phyloP scores from a whole-genome alignment of 1,140 invertebrate species.

The Lepidurus packardi region DNA sequence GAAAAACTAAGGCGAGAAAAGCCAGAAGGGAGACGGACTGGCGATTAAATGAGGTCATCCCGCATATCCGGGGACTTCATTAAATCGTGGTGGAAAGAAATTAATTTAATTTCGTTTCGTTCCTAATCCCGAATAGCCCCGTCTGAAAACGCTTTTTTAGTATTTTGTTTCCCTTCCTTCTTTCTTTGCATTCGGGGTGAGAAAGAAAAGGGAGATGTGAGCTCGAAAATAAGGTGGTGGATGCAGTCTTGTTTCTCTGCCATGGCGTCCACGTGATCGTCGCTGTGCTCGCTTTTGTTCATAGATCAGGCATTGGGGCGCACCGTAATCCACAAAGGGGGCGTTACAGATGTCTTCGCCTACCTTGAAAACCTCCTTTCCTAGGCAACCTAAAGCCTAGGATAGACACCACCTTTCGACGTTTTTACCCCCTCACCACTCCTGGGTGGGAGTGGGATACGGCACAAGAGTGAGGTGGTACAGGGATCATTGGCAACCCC shows the following conservation, averaged over 20 bases:
- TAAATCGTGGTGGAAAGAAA: not conserved
- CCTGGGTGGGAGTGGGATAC: not conserved
- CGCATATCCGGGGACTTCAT: conserved; percentile 8
- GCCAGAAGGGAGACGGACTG: conserved; percentile 3
- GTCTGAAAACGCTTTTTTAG: no score
- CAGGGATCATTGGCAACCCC: not conserved
- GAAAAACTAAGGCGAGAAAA: conserved; percentile 15
- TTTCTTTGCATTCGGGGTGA: not conserved
- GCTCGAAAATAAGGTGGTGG: no score
- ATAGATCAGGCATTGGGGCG: conserved; percentile 9
- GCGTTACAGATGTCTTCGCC: not conserved
- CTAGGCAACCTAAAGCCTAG: not conserved
- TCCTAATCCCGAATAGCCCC: no score
- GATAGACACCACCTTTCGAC: not conserved
- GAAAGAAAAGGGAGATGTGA: no score
- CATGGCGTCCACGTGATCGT: not conserved
- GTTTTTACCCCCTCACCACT: not conserved
- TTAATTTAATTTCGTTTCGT: no score
- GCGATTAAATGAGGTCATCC: conserved; percentile 21
- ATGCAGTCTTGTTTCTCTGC: not conserved
- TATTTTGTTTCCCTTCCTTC: not conserved
- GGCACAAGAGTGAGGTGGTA: not conserved
- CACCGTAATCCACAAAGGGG: conserved; percentile 8
- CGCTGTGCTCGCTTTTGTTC: conserved; percentile 2
- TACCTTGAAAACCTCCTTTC: not conserved